These are phyloP conservation scores for Aurelia sp. DNA, from an alignment of 30 jellyfish, hydroid and myxozoan species.

Conservation along the genomic window DNA sequence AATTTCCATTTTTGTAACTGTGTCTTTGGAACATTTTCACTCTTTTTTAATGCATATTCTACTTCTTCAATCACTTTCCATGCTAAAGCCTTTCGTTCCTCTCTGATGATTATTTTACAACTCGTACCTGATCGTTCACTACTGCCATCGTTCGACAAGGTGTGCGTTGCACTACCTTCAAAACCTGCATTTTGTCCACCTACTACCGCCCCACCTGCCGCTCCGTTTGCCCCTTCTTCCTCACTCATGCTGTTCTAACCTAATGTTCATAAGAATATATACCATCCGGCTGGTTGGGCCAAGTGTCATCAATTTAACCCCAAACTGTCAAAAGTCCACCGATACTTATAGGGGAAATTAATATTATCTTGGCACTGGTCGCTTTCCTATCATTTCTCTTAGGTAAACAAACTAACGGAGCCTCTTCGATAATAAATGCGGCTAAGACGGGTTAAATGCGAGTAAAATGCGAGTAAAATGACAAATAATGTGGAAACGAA, in stretches of 20 bases:
- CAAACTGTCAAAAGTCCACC: not conserved
- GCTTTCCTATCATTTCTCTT: not conserved
- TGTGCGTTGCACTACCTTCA: conserved; percentile 9
- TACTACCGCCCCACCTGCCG: not conserved
- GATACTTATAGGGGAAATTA: not conserved
- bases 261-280: not conserved
- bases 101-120: conserved; percentile 7
- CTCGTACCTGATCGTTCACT: conserved; percentile 8
- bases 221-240: conserved; percentile 13
- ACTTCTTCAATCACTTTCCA: not conserved
- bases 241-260: conserved; percentile 16
- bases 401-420: too few relatives aligned
- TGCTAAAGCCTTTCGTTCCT: conserved; percentile 14
- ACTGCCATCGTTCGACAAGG: conserved; percentile 7
- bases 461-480: too few relatives aligned
- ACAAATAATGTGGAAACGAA: too few relatives aligned
- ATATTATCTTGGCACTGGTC: conserved; percentile 25
- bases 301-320: conserved; percentile 5
- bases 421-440: too few relatives aligned
- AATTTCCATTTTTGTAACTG: conserved; percentile 12
- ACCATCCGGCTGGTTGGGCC: not conserved
- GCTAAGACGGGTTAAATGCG: too few relatives aligned
- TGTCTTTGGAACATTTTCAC: too few relatives aligned
- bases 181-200: conserved; percentile 13
- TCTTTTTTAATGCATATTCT: not conserved